Percentiles rank a stretch among this genome's conserved stretches.
Evolutionary conservation across 2,888 invertebrate genomes (phyloP).

Genomic region (Dascillus cervinus): DNA sequence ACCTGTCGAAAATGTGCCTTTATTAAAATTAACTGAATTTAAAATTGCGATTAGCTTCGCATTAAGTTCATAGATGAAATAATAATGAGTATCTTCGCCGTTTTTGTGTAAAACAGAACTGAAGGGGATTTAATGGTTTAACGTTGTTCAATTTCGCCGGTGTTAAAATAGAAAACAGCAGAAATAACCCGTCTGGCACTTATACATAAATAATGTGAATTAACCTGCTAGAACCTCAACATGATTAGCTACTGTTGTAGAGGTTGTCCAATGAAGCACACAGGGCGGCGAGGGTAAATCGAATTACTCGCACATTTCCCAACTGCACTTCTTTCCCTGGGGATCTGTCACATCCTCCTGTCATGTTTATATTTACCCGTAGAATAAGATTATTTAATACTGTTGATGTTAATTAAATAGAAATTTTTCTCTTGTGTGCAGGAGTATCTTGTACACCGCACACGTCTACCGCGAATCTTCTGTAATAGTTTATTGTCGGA

Average conservation of each 20-base stretch:
- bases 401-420: too few species aligned
- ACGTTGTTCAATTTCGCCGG: too few species aligned
- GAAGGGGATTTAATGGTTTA: too few species aligned
- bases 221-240: slow-evolving; percentile 22
- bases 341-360: slow-evolving; percentile 29
- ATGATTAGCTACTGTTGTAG: slow-evolving; percentile 29
- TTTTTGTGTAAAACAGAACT: too few species aligned
- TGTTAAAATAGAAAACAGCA: too few species aligned
- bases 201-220: slow-evolving; percentile 17
- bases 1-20: background rate
- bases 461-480: slow-evolving; percentile 20
- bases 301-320: slow-evolving; percentile 33
- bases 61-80: too few species aligned
- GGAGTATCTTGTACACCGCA: slow-evolving; percentile 17
- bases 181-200: too few species aligned
- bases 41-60: too few species aligned
- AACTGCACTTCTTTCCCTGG: slow-evolving; percentile 26
- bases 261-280: slow-evolving; percentile 32
- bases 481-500: slow-evolving; percentile 26
- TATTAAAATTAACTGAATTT: background rate
- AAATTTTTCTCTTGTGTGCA: slow-evolving; percentile 6
- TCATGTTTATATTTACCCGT: slow-evolving; percentile 31
- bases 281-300: slow-evolving; percentile 33
- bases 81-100: too few species aligned
- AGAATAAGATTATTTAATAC: too few species aligned